Conservation (phyloP, 2,888 invertebrate species). For the Oscheius sp. region DNA sequence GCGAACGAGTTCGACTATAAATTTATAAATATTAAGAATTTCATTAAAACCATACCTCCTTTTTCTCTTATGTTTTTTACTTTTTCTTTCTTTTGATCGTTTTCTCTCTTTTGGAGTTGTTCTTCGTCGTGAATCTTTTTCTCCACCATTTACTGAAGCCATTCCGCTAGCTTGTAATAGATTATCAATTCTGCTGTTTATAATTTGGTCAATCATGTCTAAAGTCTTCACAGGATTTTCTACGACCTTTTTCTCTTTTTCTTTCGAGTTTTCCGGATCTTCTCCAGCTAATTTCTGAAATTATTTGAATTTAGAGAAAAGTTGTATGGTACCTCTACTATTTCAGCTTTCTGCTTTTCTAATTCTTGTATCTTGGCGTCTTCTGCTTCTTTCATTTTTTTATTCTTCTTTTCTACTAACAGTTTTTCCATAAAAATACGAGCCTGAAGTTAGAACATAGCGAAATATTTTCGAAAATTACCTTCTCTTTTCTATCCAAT, state of each 20-base stretch:
- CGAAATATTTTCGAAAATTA: neutral
- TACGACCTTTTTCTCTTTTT: neutral
- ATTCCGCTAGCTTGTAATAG: slow-evolving; percentile 32
- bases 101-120: slow-evolving; percentile 2
- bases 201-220: slow-evolving; percentile 45
- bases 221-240: slow-evolving; percentile 24
- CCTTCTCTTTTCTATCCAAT: slow-evolving; percentile 56
- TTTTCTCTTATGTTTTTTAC: slow-evolving; percentile 29
- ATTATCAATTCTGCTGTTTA: slow-evolving; percentile 43
- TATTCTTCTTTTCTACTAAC: slow-evolving; percentile 56
- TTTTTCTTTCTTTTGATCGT: slow-evolving; percentile 26
- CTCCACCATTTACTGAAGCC: neutral
- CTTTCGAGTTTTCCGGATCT: slow-evolving; percentile 3
- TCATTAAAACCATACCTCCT: slow-evolving; percentile 24
- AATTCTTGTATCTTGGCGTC: slow-evolving; percentile 37
- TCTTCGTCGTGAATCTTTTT: neutral
- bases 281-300: slow-evolving; percentile 29
- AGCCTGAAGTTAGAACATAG: slow-evolving; percentile 39
- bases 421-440: slow-evolving; percentile 67
- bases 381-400: slow-evolving; percentile 50
- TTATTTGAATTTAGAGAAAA: neutral
- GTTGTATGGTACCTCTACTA: slow-evolving; percentile 38
- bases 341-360: slow-evolving; percentile 45
- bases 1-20: slow-evolving; percentile 10
- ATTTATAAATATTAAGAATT: neutral